phyloP scores from a whole-genome alignment of 2,888 invertebrate genomes.

The Notodromas monacha region DNA sequence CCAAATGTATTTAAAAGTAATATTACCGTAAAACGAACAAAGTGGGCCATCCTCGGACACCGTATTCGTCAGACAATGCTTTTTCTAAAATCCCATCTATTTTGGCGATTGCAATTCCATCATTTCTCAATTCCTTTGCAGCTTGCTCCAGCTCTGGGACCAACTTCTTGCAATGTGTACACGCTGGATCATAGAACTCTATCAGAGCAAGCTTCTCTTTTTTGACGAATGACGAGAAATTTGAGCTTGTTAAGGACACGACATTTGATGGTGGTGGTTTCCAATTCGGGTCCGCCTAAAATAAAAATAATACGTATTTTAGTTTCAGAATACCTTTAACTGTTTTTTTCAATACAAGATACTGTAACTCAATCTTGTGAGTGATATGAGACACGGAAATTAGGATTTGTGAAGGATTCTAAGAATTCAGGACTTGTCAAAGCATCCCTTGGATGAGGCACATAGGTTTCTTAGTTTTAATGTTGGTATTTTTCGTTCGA shows the following conservation, averaged over 20 bases:
- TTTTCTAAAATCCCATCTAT: conserved; percentile 21
- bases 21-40: too few relatives aligned
- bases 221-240: conserved; percentile 18
- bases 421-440: too few relatives aligned
- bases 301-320: too few relatives aligned
- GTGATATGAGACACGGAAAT: too few relatives aligned
- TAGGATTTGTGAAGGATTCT: too few relatives aligned
- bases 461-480: too few relatives aligned
- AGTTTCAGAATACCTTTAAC: too few relatives aligned
- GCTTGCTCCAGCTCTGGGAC: conserved; percentile 21
- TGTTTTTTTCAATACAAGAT: too few relatives aligned
- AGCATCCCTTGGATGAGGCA: too few relatives aligned
- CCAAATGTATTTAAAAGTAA: too few relatives aligned
- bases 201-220: conserved; percentile 19
- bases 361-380: too few relatives aligned
- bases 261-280: conserved; percentile 22
- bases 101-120: conserved; percentile 20
- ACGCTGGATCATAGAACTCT: conserved; percentile 26
- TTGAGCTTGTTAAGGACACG: conserved; percentile 18
- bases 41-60: conserved; percentile 22
- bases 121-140: conserved; percentile 16
- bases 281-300: conserved; percentile 20
- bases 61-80: conserved; percentile 18
- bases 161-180: conserved; percentile 15
- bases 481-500: too few relatives aligned